Conservation (phyloP, 1,140 invertebrate genomes). For the Nephila pilipes region DNA sequence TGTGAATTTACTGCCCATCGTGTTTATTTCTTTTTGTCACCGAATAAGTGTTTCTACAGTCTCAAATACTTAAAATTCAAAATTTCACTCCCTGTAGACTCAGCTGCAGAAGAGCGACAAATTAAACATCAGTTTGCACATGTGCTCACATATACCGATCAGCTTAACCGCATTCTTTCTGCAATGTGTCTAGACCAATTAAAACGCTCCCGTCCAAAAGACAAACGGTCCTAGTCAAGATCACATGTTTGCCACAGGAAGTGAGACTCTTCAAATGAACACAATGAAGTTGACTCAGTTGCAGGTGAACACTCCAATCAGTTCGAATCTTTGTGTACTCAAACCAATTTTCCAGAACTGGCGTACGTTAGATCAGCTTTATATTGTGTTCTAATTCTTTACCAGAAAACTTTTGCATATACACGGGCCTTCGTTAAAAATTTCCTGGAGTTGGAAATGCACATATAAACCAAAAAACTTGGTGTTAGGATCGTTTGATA, state of each 20-base stretch:
- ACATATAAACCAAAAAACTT: no score
- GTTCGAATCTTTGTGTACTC: neutral
- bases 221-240: neutral
- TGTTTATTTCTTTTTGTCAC: no score
- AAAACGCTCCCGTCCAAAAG: neutral
- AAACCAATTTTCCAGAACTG: neutral
- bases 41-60: no score
- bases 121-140: neutral
- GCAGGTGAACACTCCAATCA: neutral
- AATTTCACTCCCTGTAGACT: neutral
- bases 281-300: neutral
- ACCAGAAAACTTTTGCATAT: neutral
- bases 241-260: constrained; percentile 4
- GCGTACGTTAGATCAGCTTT: neutral
- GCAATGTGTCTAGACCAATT: constrained; percentile 12
- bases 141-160: neutral
- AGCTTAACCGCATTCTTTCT: neutral
- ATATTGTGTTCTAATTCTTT: neutral
- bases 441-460: neutral
- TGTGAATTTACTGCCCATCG: no score
- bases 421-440: neutral
- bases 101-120: neutral
- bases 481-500: no score
- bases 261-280: neutral
- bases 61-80: neutral